These are phyloP conservation scores for Cebidichthys violaceus DNA, from an alignment of 2,113 vertebrate genomes.

Conservation along the genomic window DNA sequence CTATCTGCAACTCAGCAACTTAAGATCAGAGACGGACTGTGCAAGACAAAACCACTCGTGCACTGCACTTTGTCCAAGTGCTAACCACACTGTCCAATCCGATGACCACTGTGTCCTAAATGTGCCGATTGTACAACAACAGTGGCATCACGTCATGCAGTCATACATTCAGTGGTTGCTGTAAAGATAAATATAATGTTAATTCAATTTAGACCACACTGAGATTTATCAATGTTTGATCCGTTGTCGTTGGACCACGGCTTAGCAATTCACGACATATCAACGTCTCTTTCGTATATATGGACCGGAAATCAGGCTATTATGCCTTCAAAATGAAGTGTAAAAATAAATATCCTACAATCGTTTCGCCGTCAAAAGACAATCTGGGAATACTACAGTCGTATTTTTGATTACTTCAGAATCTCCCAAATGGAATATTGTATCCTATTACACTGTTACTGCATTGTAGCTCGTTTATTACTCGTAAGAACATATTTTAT, in stretches of 20 bases:
- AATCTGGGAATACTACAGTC: accelerated
- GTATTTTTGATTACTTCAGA: neutral
- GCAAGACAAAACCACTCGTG: neutral
- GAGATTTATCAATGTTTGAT: neutral
- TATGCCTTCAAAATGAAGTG: neutral
- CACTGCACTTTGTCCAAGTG: neutral
- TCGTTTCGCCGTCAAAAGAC: neutral
- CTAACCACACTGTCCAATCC: neutral
- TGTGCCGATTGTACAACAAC: neutral
- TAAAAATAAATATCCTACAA: neutral
- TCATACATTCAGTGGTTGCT: neutral
- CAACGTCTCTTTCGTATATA: neutral
- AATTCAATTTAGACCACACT: neutral
- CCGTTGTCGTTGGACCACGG: too few species aligned
- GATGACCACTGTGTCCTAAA: neutral
- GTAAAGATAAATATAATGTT: neutral
- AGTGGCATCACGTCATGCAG: neutral
- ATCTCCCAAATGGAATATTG: neutral
- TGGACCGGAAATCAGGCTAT: neutral
- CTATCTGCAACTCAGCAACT: slow-evolving; percentile 1
- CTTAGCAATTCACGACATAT: neutral
- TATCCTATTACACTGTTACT: neutral
- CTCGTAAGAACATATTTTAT: neutral
- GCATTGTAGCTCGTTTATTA: too few species aligned
- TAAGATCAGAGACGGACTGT: neutral